Conservation (phyloP, 2,888 invertebrate genomes). For the Tanypteryx hageni region DNA sequence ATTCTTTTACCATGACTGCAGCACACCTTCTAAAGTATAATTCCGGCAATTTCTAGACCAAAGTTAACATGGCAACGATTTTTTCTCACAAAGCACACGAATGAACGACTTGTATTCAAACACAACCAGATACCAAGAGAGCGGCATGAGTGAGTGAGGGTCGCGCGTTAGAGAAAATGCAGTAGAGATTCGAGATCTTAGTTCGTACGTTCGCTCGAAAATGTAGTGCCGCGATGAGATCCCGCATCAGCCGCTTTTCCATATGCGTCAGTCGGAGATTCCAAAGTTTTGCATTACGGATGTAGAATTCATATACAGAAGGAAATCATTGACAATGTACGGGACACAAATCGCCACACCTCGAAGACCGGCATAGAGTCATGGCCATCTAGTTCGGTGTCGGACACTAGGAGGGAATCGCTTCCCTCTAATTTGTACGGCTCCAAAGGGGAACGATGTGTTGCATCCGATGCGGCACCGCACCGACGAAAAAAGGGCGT, state of each 20-base stretch:
- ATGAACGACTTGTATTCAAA: constrained; percentile 42
- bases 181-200: constrained; percentile 8
- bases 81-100: constrained; percentile 58
- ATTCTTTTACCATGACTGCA: constrained; percentile 24
- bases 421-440: constrained; percentile 52
- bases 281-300: neutral
- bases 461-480: constrained; percentile 21
- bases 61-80: constrained; percentile 42
- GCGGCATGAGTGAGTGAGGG: constrained; percentile 37
- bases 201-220: constrained; percentile 5
- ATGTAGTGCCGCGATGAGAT: neutral
- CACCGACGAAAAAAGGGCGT: neutral
- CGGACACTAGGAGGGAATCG: neutral
- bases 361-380: neutral
- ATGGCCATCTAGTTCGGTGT: constrained; percentile 6
- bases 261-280: neutral
- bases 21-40: constrained; percentile 58
- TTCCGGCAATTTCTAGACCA: constrained; percentile 13
- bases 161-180: constrained; percentile 12
- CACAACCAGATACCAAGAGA: constrained; percentile 27
- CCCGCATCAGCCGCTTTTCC: neutral
- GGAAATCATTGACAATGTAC: neutral
- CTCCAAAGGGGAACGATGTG: constrained; percentile 38
- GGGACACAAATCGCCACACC: neutral
- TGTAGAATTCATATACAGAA: neutral